A percentile compares a stretch with the other conserved stretches of the same genome.
These are phyloP conservation scores for Tachysurus vachellii DNA, from an alignment of 2,113 vertebrate species.

Conservation along the genomic window DNA sequence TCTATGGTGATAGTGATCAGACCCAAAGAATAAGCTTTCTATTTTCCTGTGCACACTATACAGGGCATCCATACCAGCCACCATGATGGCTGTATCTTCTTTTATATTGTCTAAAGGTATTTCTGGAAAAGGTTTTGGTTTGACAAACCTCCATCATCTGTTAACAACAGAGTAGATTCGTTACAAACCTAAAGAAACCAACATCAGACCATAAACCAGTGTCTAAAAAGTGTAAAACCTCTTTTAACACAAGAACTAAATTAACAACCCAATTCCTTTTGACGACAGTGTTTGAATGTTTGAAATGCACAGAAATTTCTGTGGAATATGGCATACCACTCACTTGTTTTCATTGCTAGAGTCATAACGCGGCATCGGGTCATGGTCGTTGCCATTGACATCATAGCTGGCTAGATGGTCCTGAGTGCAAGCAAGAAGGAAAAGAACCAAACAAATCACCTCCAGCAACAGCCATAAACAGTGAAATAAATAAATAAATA, in stretches of 20 bases:
- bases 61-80: neutral
- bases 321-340: constrained; percentile 40
- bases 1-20: neutral
- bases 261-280: neutral
- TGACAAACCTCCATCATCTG: neutral
- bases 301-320: neutral
- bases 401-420: constrained; percentile 91
- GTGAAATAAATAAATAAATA: constrained; percentile 22
- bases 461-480: neutral
- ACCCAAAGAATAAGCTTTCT: neutral
- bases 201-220: neutral
- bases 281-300: neutral
- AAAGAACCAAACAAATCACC: constrained; percentile 30
- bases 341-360: constrained; percentile 91
- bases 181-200: neutral
- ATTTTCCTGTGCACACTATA: neutral
- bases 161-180: neutral
- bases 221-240: neutral
- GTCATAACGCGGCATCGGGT: constrained; percentile 87
- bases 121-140: neutral
- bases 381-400: constrained; percentile 87
- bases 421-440: constrained; percentile 60
- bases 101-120: neutral
- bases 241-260: neutral
- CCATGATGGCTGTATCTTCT: neutral